Percentiles rank a stretch among this genome's conserved stretches.
These are phyloP conservation scores for Macheiramphus alcinus DNA, from an alignment of 2,113 vertebrate genomes.

Conservation along the genomic window DNA sequence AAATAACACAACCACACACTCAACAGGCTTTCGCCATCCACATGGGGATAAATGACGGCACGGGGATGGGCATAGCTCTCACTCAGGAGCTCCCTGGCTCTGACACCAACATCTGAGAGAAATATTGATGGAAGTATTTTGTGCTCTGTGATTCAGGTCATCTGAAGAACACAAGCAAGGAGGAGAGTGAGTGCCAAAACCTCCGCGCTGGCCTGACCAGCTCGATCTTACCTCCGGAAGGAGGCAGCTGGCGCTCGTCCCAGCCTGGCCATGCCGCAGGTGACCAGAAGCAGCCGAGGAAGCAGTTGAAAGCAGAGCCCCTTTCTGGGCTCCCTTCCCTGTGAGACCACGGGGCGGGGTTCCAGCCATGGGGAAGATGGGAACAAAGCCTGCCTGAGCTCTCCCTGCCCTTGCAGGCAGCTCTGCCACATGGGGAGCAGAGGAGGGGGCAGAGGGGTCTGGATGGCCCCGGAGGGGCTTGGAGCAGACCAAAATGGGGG, in stretches of 20 bases:
- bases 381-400: background rate
- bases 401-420: background rate
- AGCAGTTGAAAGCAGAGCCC: background rate
- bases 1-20: background rate
- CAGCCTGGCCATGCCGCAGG: background rate
- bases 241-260: background rate
- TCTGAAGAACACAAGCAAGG: background rate
- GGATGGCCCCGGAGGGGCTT: background rate
- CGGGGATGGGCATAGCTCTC: background rate
- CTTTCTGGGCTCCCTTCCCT: background rate
- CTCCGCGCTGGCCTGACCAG: rapidly evolving
- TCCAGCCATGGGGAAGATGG: no score
- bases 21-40: background rate
- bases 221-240: background rate
- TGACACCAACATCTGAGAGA: background rate
- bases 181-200: background rate
- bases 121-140: background rate
- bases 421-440: background rate
- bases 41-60: background rate
- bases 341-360: no score
- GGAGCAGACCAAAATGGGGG: background rate
- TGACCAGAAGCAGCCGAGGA: background rate
- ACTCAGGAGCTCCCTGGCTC: background rate
- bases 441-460: background rate
- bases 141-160: background rate